phyloP scores from a whole-genome alignment of 1,140 invertebrate species.

The Calliopsis andreniformis region DNA sequence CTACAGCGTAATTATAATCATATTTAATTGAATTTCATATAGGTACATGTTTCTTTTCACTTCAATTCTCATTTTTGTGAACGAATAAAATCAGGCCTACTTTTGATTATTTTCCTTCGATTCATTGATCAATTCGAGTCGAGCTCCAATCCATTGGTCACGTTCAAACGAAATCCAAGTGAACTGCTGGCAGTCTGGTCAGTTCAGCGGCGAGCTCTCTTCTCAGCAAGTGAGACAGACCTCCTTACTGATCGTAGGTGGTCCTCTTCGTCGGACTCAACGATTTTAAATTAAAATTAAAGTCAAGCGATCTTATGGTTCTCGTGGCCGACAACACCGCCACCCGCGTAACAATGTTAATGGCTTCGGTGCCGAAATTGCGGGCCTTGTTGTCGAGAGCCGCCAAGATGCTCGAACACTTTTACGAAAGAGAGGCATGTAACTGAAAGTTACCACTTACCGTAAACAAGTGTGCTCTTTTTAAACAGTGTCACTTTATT shows the following conservation, averaged over 20 bases:
- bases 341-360: conserved; percentile 78
- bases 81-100: no score
- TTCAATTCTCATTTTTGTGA: no score
- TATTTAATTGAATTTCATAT: no score
- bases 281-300: conserved; percentile 81
- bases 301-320: conserved; percentile 73
- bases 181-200: conserved; percentile 51
- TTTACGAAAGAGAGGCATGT: conserved; percentile 2
- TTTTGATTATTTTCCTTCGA: conserved; percentile 20
- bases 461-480: not conserved
- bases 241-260: conserved; percentile 76
- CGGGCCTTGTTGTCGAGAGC: conserved; percentile 47
- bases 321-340: conserved; percentile 68
- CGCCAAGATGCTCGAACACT: conserved; percentile 18
- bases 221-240: conserved; percentile 60
- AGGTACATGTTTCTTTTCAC: no score
- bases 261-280: conserved; percentile 72
- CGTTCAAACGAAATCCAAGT: conserved; percentile 53
- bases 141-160: conserved; percentile 54
- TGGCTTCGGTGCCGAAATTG: conserved; percentile 72
- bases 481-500: conserved; percentile 12
- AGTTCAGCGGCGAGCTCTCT: conserved; percentile 55
- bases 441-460: not conserved
- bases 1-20: no score
- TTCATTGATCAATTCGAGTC: conserved; percentile 55